Conservation (phyloP, 2,113 vertebrate genomes). For the Cyanistes caeruleus region DNA sequence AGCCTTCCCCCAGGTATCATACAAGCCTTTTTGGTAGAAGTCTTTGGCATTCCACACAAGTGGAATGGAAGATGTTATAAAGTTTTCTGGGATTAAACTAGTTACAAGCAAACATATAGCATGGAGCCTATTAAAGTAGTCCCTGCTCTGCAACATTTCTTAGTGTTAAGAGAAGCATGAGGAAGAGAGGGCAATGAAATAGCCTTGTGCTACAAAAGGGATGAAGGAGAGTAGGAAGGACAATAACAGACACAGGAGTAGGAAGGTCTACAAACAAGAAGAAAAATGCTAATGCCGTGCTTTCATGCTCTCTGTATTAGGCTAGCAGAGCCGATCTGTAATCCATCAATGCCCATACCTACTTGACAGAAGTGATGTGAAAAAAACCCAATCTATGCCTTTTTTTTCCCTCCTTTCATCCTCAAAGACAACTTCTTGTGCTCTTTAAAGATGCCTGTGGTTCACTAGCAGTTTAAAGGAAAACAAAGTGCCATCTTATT, state of each 20-base stretch:
- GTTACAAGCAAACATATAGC: background rate
- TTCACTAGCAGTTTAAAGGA: background rate
- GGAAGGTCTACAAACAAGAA: background rate
- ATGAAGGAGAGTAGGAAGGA: background rate
- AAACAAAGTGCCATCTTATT: background rate
- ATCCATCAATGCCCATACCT: background rate
- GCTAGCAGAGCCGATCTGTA: background rate
- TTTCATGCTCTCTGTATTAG: background rate
- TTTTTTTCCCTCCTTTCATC: background rate
- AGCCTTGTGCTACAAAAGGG: background rate
- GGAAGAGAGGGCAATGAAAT: background rate
- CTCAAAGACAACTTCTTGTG: background rate
- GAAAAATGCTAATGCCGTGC: background rate
- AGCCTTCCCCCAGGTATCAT: background rate
- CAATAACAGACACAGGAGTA: background rate
- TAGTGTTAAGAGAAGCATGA: background rate
- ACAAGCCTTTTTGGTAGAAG: background rate
- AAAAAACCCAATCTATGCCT: accelerated
- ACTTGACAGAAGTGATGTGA: background rate
- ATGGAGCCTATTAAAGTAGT: background rate
- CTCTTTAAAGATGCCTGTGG: background rate
- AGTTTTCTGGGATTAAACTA: background rate
- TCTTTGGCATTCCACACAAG: background rate
- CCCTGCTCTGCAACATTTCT: background rate
- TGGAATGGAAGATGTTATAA: background rate